Evolutionary conservation across 2,797 vertebrate species (phyloP).

Genomic region (Oreonectes daqikongensis): DNA sequence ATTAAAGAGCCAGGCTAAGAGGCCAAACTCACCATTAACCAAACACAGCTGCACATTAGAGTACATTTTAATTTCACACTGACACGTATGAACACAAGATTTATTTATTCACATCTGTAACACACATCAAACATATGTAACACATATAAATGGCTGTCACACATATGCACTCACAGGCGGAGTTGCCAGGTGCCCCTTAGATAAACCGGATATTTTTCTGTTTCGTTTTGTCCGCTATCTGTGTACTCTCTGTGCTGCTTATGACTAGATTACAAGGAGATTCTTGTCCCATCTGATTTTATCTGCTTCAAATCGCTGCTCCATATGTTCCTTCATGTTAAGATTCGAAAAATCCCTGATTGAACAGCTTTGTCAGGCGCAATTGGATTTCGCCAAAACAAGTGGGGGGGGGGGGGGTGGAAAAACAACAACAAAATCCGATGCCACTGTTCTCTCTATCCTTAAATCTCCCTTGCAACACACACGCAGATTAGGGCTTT

Average conservation of each 20-base stretch:
- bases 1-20: constrained; percentile 60
- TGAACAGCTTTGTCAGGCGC: constrained; percentile 70
- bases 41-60: constrained; percentile 83
- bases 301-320: constrained; percentile 66
- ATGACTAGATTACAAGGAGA: constrained; percentile 46
- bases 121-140: constrained; percentile 22
- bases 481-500: constrained; percentile 73
- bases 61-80: constrained; percentile 73
- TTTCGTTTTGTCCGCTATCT: constrained; percentile 80
- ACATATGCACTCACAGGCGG: constrained; percentile 17
- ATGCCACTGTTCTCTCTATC: constrained; percentile 61
- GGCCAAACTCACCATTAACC: constrained; percentile 59
- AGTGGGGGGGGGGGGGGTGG: too few relatives aligned
- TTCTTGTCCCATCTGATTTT: constrained; percentile 62
- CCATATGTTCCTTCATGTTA: constrained; percentile 71
- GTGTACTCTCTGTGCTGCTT: constrained; percentile 69
- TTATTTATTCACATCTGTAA: constrained; percentile 22
- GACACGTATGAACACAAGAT: neutral
- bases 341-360: constrained; percentile 64
- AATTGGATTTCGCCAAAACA: constrained; percentile 63
- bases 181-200: constrained; percentile 17
- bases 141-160: constrained; percentile 33
- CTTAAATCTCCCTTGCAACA: constrained; percentile 64
- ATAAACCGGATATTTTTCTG: constrained; percentile 30
- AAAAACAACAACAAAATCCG: constrained; percentile 60